Percentiles rank a stretch among this genome's conserved stretches.
These are phyloP conservation scores for Drosophila persimilis DNA, from an alignment of 1,140 invertebrate species.

Conservation along the genomic window DNA sequence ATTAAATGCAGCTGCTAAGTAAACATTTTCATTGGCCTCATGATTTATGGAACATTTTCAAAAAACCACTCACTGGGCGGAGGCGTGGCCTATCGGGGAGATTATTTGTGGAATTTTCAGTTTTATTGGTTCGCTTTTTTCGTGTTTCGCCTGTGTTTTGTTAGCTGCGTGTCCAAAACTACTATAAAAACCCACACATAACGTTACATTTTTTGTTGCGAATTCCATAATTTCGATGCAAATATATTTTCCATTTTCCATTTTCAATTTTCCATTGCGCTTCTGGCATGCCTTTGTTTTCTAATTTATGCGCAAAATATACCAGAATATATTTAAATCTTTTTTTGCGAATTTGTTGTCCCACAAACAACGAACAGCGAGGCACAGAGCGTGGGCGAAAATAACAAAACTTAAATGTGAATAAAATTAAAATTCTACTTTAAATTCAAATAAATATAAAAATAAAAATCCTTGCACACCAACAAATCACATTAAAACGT, in stretches of 20 bases:
- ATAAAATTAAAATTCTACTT: conserved; percentile 5
- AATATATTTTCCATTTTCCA: conserved; percentile 56
- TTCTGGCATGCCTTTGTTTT: conserved; percentile 73
- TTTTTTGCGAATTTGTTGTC: conserved; percentile 49
- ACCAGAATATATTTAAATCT: conserved; percentile 41
- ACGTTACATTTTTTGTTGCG: conserved; percentile 67
- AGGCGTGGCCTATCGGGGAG: conserved; percentile 2
- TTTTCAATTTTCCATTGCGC: conserved; percentile 33
- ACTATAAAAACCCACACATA: conserved; percentile 46
- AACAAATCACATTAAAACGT: conserved; percentile 46
- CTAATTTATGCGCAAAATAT: conserved; percentile 60
- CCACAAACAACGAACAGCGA: conserved; percentile 57
- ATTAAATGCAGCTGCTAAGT: conserved; percentile 68
- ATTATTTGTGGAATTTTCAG: conserved; percentile 32
- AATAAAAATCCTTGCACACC: conserved; percentile 72
- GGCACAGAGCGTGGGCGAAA: conserved; percentile 68
- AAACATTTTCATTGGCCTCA: conserved; percentile 58
- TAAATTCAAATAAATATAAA: conserved; percentile 40
- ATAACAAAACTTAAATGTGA: conserved; percentile 26
- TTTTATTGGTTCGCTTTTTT: conserved; percentile 41
- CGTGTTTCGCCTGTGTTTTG: conserved; percentile 23
- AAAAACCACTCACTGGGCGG: conserved; percentile 40
- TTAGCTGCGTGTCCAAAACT: conserved; percentile 56
- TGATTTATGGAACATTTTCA: conserved; percentile 57
- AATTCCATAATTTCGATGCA: conserved; percentile 64